These are phyloP conservation scores for Syngnathus acus DNA, from an alignment of 2,797 vertebrate genomes.

Conservation along the genomic window DNA sequence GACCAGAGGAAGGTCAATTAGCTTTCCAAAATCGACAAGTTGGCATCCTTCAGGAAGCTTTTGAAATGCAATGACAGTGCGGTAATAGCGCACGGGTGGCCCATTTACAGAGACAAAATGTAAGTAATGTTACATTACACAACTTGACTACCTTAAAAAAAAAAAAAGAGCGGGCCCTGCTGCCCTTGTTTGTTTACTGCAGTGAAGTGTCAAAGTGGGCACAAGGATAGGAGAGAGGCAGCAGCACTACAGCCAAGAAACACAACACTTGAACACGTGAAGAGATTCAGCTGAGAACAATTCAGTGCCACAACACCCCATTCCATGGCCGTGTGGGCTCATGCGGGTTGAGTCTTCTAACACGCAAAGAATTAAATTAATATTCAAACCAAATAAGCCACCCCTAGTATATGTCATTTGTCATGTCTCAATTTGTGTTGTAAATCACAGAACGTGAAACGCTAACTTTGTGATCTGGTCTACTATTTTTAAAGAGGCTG, in stretches of 20 bases:
- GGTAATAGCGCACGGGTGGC: background rate
- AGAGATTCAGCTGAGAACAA: conserved; percentile 50
- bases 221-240: conserved; percentile 20
- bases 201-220: conserved; percentile 6
- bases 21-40: background rate
- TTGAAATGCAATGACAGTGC: background rate
- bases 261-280: conserved; percentile 33
- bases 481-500: background rate
- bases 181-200: conserved; percentile 40
- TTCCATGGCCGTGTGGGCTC: background rate
- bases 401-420: no score
- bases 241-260: conserved; percentile 19
- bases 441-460: background rate
- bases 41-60: background rate
- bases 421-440: background rate
- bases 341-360: background rate
- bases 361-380: conserved; percentile 1
- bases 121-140: background rate
- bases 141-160: conserved; percentile 8
- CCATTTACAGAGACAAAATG: background rate
- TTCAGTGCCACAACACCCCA: background rate
- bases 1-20: background rate
- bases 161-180: conserved; percentile 27
- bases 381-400: background rate
- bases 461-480: background rate